Conservation (phyloP, 1,140 invertebrate species). For the Yoshiicerus persimilis region DNA sequence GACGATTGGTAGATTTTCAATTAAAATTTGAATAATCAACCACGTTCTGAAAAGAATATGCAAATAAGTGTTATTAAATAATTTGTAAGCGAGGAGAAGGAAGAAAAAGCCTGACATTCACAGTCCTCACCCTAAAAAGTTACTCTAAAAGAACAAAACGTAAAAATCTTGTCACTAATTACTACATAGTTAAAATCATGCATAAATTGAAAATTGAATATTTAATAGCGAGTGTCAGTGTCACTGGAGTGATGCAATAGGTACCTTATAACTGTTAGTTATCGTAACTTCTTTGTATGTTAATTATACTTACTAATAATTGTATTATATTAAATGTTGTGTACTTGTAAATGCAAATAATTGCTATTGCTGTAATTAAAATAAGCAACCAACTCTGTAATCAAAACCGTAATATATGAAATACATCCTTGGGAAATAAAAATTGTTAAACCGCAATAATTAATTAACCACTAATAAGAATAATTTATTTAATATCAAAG, state of each 20-base stretch:
- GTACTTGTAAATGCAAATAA: not conserved
- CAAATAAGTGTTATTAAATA: not conserved
- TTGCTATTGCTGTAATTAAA: not conserved
- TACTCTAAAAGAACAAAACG: not conserved
- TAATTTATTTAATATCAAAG: no score
- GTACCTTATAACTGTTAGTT: not conserved
- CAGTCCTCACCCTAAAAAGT: not conserved
- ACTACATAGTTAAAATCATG: not conserved
- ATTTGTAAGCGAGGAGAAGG: not conserved
- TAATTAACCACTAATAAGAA: no score
- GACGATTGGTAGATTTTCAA: no score
- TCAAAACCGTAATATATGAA: not conserved
- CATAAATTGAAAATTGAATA: not conserved
- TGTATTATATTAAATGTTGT: not conserved
- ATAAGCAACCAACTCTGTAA: not conserved
- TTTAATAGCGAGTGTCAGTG: not conserved
- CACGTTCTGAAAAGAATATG: not conserved
- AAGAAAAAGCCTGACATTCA: constrained; percentile 8
- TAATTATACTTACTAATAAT: not conserved
- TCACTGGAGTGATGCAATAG: not conserved
- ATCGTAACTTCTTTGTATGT: not conserved
- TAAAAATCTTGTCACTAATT: not conserved
- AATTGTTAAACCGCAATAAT: not conserved
- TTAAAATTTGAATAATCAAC: not conserved
- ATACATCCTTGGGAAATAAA: not conserved